Evolutionary conservation across 2,888 invertebrate genomes (phyloP), one percentile per base, ranked within the genome.

Genomic region (Epistrophella euchroma): DNA sequence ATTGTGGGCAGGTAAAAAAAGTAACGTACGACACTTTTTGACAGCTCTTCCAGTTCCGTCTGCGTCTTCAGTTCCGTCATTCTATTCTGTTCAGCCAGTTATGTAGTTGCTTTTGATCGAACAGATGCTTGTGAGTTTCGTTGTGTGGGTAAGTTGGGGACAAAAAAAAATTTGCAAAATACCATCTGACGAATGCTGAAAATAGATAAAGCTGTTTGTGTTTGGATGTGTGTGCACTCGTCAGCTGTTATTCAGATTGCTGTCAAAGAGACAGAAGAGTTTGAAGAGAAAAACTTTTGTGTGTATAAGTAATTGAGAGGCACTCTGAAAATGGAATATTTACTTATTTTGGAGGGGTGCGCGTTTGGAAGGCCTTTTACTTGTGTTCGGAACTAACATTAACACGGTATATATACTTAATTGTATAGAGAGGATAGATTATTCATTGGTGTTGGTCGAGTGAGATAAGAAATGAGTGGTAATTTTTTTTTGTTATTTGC

Each of bases 141-240:
- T 11, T 71, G 71, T 71, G 32, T 56, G 28, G 4, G 56, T 56
- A 56, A 43, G 5, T 68, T 50, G 68, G 5, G 37, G 45, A 35
- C 52, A 68, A 25, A 35, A 64, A 35, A 47, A 45, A 19, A 9
- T 19, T 62, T 56, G 71, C 60, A 74, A 68, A 80, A 45, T 13
- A 45, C 45, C 25, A 66, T 47, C 11, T 74, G 68, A 72, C 10
- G 60, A 70, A 74, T 28, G 73, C 73, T 62, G 37, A 73, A 73
- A 73, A 73, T 73, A 73, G 73, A 60, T 37, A 19, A 47, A 47
- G 58, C 58, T 47, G 19, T 43, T 58, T 60, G 22, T 56, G 13
- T 56, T 17, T 40, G 37, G 4, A n/a, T 68, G 52, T 32, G 47
- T 35, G 52, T 52, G 37, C 11, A 71, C 19, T 43, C 25, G 45